A percentile compares a stretch with the other conserved stretches of the same genome.
phyloP scores from a whole-genome alignment of 2,888 invertebrate species.

The Drosophila monieri region DNA sequence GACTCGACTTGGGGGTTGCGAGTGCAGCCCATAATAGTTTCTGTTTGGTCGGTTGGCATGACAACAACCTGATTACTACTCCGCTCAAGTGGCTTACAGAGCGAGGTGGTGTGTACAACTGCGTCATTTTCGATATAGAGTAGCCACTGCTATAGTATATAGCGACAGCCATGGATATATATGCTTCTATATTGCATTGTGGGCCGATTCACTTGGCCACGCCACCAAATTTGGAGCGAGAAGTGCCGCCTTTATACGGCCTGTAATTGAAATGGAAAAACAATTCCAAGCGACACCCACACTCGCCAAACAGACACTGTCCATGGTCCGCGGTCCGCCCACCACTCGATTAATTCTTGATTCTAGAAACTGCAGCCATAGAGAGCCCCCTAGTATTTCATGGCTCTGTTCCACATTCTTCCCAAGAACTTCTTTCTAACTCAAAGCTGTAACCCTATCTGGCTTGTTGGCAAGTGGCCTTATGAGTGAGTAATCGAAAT shows the following conservation, averaged over 20 bases:
- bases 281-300: constrained; percentile 31
- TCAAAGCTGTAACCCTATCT: too few relatives aligned
- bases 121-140: constrained; percentile 55
- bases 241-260: constrained; percentile 30
- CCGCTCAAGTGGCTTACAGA: neutral
- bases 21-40: constrained; percentile 43
- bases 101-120: too few relatives aligned
- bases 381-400: neutral
- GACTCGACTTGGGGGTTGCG: constrained; percentile 25
- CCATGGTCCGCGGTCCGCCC: neutral
- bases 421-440: too few relatives aligned
- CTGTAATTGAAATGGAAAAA: constrained; percentile 43
- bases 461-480: too few relatives aligned
- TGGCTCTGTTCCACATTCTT: too few relatives aligned
- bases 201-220: constrained; percentile 50
- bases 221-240: constrained; percentile 66
- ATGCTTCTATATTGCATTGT: constrained; percentile 42
- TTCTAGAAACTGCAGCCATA: constrained; percentile 26
- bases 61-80: constrained; percentile 61
- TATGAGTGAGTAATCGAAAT: neutral
- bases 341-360: constrained; percentile 17
- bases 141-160: neutral
- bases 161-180: too few relatives aligned
- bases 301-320: neutral
- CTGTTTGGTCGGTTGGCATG: constrained; percentile 61